These are phyloP conservation scores for Dascyllus trimaculatus DNA, from an alignment of 2,113 vertebrate species.

Conservation along the genomic window DNA sequence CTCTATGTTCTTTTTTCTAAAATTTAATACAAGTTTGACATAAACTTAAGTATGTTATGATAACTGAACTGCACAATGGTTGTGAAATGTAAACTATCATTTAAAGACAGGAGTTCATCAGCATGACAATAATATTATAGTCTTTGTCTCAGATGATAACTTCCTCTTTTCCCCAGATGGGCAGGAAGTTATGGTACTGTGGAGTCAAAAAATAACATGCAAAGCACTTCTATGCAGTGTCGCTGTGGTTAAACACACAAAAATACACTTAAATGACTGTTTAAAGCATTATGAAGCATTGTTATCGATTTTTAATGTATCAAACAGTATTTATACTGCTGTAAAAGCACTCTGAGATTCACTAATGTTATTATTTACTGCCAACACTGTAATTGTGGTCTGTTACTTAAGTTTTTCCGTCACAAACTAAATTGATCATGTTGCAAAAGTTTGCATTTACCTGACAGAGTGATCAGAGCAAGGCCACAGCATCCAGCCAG, in stretches of 20 bases:
- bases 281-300: background rate
- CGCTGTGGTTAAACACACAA: slow-evolving; percentile 15
- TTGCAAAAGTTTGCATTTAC: slow-evolving; percentile 62
- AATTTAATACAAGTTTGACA: background rate
- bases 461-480: slow-evolving; percentile 68
- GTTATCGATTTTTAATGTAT: background rate
- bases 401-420: background rate
- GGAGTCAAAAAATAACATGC: slow-evolving; percentile 76
- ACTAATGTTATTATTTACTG: background rate
- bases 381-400: too few species aligned
- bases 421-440: background rate
- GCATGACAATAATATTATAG: slow-evolving; percentile 33
- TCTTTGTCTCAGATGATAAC: slow-evolving; percentile 67
- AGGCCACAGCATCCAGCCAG: slow-evolving; percentile 67
- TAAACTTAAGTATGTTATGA: background rate
- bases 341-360: background rate
- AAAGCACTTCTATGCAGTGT: slow-evolving; percentile 56
- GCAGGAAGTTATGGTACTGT: slow-evolving; percentile 74
- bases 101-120: background rate
- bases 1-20: background rate
- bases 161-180: slow-evolving; percentile 86
- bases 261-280: background rate
- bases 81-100: too few species aligned
- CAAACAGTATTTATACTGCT: background rate
- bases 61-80: background rate